Evolutionary conservation across 2,888 invertebrate species (phyloP).

Genomic region (Taenaris catops): DNA sequence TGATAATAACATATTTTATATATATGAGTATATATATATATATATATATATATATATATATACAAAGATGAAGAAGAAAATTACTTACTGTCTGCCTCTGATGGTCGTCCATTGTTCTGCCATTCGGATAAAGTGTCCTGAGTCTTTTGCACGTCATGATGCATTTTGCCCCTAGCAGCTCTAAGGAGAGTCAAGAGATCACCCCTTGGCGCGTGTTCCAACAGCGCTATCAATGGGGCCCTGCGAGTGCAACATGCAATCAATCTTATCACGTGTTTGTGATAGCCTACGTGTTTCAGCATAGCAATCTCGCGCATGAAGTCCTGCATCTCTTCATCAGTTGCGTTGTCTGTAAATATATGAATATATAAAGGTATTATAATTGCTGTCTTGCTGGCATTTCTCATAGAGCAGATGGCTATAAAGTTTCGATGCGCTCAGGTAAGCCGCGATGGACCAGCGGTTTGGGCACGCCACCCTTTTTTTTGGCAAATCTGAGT

Average conservation of each 20-base stretch:
- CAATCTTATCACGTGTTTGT: constrained; percentile 87
- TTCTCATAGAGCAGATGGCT: no score
- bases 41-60: no score
- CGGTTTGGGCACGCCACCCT: no score
- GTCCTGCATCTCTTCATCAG: constrained; percentile 82
- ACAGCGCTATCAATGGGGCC: constrained; percentile 85
- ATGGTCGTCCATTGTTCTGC: constrained; percentile 50
- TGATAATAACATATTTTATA: no score
- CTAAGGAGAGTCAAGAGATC: constrained; percentile 84
- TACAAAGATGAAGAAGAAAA: no score
- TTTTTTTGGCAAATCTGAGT: not conserved
- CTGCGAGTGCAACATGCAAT: constrained; percentile 86
- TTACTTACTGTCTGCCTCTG: constrained; percentile 81
- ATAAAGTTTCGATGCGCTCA: no score
- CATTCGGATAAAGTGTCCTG: constrained; percentile 65
- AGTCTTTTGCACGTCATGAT: constrained; percentile 47
- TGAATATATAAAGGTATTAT: no score
- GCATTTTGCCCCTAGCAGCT: constrained; percentile 60
- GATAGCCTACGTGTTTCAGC: constrained; percentile 87
- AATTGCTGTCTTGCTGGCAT: no score
- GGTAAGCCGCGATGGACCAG: no score
- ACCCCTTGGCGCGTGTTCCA: constrained; percentile 90
- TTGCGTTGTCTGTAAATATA: constrained; percentile 72
- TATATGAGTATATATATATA: no score
- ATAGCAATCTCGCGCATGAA: constrained; percentile 88